Evolutionary conservation across 2,113 vertebrate species (phyloP), one percentile per base, ranked within the genome.

Genomic region (Toxotes jaculatrix): DNA sequence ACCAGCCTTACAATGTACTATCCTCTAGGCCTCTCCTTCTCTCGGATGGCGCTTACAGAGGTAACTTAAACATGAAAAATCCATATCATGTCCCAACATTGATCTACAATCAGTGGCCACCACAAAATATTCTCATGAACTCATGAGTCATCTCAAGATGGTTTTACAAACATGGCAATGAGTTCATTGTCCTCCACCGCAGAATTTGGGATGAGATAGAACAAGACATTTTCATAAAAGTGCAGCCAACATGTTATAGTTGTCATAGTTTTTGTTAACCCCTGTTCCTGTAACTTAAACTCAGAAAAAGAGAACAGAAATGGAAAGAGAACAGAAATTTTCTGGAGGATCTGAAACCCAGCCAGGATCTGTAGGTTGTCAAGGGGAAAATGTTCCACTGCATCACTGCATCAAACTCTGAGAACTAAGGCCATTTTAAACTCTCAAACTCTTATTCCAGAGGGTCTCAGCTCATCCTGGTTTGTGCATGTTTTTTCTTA

Each of bases 11-110:
- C 66, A 0, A 84, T 96, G 61, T 7, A 74, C 55, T 93, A 95
- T 47, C 92, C 94, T 5, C 45, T 34, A 23, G 94, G 94, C 47
- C 91, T 96, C n/a, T 95, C 95, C 11, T 93, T 93, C 77, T 92
- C 95, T 0, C 90, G 3, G 70, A 92, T 95, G 84, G 45, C 61
- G 14, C 45, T 86, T 0, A 5, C 9, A 38, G 1, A 86, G 91
- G 95, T 95, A 51, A 88, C 3, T n/a, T 9, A 23, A 19, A 84
- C 45, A n/a, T 42, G 1, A 5, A 27, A 47, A 13, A 34, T 17
- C 0, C 64, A 5, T 3, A 27, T 72, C 11, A 47, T 8, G 0
- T 56, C 23, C 3, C 11, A 36, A 21, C 10, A 38, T 31, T 45
- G 3, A 51, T 16, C 21, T 36, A 16, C 16, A 43, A n/a, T 64